Percentiles rank a stretch among this genome's conserved stretches.
phyloP scores from a whole-genome alignment of 2,113 vertebrate genomes.

The Hipposideros armiger region DNA sequence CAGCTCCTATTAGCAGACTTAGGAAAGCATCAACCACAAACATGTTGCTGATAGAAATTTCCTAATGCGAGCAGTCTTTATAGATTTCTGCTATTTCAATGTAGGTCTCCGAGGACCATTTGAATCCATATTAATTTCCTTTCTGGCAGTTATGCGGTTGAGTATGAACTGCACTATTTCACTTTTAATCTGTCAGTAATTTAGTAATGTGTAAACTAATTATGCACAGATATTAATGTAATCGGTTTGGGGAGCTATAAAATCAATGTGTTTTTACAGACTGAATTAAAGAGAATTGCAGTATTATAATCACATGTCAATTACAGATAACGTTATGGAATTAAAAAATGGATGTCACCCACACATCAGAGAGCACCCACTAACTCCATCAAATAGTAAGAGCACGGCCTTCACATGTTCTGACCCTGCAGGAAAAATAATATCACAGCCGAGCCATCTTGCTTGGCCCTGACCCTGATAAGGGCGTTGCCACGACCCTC shows the following conservation, averaged over 20 bases:
- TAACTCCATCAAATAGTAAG: slow-evolving; percentile 63
- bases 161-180: slow-evolving; percentile 99
- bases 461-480: not conserved
- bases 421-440: not conserved
- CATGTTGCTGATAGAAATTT: slow-evolving; percentile 93
- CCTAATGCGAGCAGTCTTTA: slow-evolving; percentile 94
- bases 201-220: slow-evolving; percentile 99
- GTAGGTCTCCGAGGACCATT: slow-evolving; percentile 95
- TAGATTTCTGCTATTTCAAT: slow-evolving; percentile 93
- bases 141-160: slow-evolving; percentile 97
- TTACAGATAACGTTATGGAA: slow-evolving; percentile 93
- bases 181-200: slow-evolving; percentile 99
- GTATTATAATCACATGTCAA: slow-evolving; percentile 94
- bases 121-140: slow-evolving; percentile 99
- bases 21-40: slow-evolving; percentile 91
- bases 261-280: slow-evolving; percentile 98
- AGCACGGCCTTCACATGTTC: not conserved
- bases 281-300: slow-evolving; percentile 92
- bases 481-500: not conserved
- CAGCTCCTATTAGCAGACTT: slow-evolving; percentile 86
- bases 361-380: slow-evolving; percentile 86
- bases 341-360: slow-evolving; percentile 90
- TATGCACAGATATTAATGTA: slow-evolving; percentile 99
- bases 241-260: slow-evolving; percentile 97
- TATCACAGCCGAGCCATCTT: not conserved